Evolutionary conservation across 1,140 invertebrate species (phyloP).

Genomic region (Protaetia brevitarsis): DNA sequence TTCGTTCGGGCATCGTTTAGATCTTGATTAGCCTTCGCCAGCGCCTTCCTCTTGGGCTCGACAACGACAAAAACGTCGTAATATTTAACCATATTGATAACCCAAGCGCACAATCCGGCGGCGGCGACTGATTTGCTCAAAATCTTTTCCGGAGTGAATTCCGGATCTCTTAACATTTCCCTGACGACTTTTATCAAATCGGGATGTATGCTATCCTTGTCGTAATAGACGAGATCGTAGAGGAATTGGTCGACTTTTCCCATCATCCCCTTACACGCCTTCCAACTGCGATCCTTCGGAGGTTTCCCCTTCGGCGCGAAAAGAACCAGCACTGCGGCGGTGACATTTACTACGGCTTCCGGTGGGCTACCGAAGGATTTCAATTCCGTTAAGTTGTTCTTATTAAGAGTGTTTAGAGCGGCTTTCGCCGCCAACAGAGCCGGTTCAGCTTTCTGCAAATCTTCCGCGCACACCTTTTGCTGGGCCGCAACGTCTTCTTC

Average conservation of each 20-base stretch:
- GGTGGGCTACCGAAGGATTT: conserved; percentile 88
- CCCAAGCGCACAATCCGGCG: conserved; percentile 89
- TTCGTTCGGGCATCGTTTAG: conserved; percentile 77
- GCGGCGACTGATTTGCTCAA: conserved; percentile 84
- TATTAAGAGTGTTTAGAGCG: conserved; percentile 90
- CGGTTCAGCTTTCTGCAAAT: conserved; percentile 87
- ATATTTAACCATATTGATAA: conserved; percentile 88
- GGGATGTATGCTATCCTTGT: conserved; percentile 92
- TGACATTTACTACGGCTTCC: conserved; percentile 79
- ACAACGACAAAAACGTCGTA: conserved; percentile 91
- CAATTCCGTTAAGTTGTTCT: conserved; percentile 89
- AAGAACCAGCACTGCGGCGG: conserved; percentile 82
- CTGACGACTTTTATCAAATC: conserved; percentile 73
- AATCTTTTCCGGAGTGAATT: conserved; percentile 86
- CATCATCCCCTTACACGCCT: conserved; percentile 83
- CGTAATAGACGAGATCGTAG: conserved; percentile 80
- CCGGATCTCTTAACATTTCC: conserved; percentile 61
- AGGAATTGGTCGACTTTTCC: conserved; percentile 83
- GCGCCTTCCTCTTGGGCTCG: conserved; percentile 78
- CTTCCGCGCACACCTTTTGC: conserved; percentile 82
- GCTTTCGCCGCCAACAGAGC: conserved; percentile 84
- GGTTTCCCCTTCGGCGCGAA: conserved; percentile 83
- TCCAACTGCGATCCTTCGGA: conserved; percentile 92
- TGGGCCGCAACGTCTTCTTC: conserved; percentile 83
- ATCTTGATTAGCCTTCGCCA: conserved; percentile 81